Evolutionary conservation across 2,797 vertebrate species (phyloP).

Genomic region (Spizella passerina): DNA sequence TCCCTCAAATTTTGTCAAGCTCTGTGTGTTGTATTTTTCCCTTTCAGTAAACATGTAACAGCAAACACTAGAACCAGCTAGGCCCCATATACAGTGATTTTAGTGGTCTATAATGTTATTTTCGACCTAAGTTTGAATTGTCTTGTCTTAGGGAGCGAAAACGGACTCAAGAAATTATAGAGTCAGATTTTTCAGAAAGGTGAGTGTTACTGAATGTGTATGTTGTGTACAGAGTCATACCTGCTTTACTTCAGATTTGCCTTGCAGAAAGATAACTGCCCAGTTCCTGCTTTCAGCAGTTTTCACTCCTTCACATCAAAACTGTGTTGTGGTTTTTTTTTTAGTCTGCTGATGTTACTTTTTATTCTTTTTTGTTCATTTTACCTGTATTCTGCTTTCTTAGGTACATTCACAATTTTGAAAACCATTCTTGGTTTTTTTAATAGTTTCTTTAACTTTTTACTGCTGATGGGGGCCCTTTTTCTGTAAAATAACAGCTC

Average conservation of each 20-base stretch:
- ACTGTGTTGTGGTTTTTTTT: background rate
- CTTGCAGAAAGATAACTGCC: background rate
- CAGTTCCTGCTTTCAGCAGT: background rate
- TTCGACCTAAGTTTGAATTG: constrained; percentile 32
- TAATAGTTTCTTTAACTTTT: background rate
- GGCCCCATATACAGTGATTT: background rate
- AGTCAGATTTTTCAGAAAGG: constrained; percentile 87
- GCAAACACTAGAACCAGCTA: background rate
- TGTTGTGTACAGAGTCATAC: background rate
- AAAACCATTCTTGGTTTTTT: background rate
- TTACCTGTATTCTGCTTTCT: background rate
- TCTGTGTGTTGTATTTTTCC: background rate
- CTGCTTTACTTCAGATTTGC: background rate
- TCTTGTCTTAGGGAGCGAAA: constrained; percentile 83
- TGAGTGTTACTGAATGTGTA: constrained; percentile 58
- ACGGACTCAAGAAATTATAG: constrained; percentile 83
- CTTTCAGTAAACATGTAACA: background rate
- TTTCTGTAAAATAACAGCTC: background rate
- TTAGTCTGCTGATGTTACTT: background rate
- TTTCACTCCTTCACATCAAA: background rate
- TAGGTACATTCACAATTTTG: background rate
- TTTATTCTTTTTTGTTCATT: background rate
- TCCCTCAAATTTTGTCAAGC: background rate
- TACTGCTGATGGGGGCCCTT: background rate
- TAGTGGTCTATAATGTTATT: background rate